Percentiles rank a stretch among this genome's conserved stretches.
Conservation (phyloP, 2,113 vertebrate genomes). For the Heterotilapia buettikoferi region DNA sequence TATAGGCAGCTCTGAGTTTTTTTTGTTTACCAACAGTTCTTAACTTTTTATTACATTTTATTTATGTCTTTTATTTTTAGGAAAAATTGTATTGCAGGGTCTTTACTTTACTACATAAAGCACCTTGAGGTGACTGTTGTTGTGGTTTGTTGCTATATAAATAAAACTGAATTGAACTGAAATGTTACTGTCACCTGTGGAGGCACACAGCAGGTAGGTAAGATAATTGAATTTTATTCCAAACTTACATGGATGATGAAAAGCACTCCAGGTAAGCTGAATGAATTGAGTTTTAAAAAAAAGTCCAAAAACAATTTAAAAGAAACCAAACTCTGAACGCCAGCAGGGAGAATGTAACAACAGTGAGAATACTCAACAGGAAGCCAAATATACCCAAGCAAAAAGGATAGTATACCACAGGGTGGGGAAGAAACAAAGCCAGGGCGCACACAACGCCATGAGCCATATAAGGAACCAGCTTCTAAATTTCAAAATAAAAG, state of each 20-base stretch:
- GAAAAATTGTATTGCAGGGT: background rate
- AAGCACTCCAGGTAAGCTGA: background rate
- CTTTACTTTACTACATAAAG: background rate
- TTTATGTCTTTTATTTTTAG: fast-evolving
- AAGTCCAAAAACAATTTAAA: background rate
- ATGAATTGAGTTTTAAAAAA: too few relatives aligned
- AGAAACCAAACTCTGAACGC: background rate
- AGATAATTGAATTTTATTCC: background rate
- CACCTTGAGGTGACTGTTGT: background rate
- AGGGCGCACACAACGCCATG: fast-evolving
- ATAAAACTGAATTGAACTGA: background rate
- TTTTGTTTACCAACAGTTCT: background rate
- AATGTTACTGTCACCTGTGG: background rate
- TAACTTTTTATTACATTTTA: background rate
- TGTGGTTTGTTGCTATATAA: background rate
- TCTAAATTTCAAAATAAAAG: background rate
- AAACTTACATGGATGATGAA: background rate
- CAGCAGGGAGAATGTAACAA: background rate
- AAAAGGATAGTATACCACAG: background rate
- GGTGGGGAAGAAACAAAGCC: background rate
- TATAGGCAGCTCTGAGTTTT: background rate
- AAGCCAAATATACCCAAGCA: background rate
- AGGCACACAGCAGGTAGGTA: background rate
- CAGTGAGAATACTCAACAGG: background rate
- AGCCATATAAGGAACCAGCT: background rate